These are phyloP conservation scores for Chrysochloris asiatica DNA, from an alignment of 2,113 vertebrate genomes.

Conservation along the genomic window DNA sequence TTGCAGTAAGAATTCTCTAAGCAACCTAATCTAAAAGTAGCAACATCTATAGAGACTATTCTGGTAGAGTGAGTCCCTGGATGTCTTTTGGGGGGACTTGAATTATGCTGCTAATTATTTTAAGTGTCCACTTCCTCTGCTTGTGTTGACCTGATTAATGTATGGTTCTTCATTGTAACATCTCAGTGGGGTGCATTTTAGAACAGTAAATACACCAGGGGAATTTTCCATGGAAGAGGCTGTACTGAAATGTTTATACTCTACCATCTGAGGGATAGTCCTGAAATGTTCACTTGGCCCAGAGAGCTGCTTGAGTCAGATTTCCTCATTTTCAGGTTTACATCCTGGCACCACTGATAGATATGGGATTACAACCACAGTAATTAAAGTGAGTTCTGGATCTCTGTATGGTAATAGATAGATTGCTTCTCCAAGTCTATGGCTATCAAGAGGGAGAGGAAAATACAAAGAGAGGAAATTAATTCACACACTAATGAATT, in stretches of 20 bases:
- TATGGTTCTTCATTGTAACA: fast-evolving
- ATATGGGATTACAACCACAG: constrained; percentile 42
- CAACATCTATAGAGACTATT: neutral
- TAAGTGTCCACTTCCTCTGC: neutral
- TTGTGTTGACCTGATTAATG: neutral
- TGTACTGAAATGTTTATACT: neutral
- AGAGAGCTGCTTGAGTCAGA: neutral
- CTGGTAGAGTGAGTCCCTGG: neutral
- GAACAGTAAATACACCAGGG: neutral
- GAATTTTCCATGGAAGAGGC: neutral
- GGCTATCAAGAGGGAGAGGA: constrained; percentile 79
- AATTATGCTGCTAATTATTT: constrained; percentile 50
- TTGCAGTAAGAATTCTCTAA: neutral
- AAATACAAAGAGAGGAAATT: constrained; percentile 82
- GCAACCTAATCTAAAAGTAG: neutral
- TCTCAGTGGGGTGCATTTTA: neutral
- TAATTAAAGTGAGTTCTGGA: constrained; percentile 77
- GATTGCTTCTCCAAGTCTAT: constrained; percentile 77
- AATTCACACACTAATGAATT: constrained; percentile 86
- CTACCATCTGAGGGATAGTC: neutral
- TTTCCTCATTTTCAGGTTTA: neutral
- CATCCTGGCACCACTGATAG: constrained; percentile 43
- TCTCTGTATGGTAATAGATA: constrained; percentile 56
- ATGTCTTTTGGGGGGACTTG: constrained; percentile 1
- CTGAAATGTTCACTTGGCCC: neutral